Evolutionary conservation across 2,888 invertebrate species (phyloP), one percentile per base, ranked within the genome.

Genomic region (Sarcophaga subvicina): DNA sequence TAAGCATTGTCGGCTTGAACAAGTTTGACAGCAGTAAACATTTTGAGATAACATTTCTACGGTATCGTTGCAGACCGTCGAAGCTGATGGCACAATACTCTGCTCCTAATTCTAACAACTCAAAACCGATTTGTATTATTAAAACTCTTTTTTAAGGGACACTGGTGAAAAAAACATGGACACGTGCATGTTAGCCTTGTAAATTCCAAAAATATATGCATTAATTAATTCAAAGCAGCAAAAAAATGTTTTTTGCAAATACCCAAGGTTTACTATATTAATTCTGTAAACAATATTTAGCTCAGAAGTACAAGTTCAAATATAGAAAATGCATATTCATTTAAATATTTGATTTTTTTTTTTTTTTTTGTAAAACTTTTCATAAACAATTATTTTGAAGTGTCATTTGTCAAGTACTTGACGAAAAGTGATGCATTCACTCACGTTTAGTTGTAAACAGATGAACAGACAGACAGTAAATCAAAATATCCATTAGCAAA

Each of bases 261-360:
- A 82, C 20, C 70, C 69, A 82, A 82, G 27, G 70, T 71, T 47
- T 22, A 77, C 20, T 17, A 11, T 71, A 77, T 71, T 77, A 60
- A 45, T 82, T 77, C n/a, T 77, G 76, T 71, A 82, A 77, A 77
- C 54, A 70, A 69, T 25, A 70, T 71, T 77, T 60, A 82, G 27
- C 81, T 71, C 64, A 82, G 64, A 82, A 77, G 76, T 71, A 77
- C 77, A 82, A 82, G 82, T 82, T 82, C 66, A 82, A 82, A 77
- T 45, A 77, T 60, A 17, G 45, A 67, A 72, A 62, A 76, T 83
- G 86, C 82, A 80, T 83, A 86, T 80, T 83, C 77, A 86, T 77
- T 54, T 54, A 54, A 54, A 54, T 54, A 54, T 37, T 76, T 47
- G 8, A 22, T 54, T 70, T 54, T 54, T 62, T 62, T 62, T 62